A percentile compares a stretch with the other conserved stretches of the same genome.
Evolutionary conservation across 2,888 invertebrate genomes (phyloP).

Genomic region (Parnassius apollo): DNA sequence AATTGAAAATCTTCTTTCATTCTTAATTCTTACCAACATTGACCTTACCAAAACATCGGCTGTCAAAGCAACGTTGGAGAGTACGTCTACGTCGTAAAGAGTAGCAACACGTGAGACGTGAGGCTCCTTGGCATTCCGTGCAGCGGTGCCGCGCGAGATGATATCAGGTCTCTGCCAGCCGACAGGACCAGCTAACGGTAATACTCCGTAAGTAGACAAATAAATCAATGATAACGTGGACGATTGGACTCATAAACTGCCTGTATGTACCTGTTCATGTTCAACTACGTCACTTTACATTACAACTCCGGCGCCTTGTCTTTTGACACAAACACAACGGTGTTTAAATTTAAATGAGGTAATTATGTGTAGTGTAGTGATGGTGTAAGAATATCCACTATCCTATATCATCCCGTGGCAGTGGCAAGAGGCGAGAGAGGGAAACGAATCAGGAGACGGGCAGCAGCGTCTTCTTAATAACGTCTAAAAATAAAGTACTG

Average conservation of each 20-base stretch:
- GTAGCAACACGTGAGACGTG: constrained; percentile 9
- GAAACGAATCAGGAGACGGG: no score
- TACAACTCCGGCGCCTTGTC: constrained; percentile 10
- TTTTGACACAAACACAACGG: constrained; percentile 8
- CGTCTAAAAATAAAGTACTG: no score
- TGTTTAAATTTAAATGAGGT: constrained; percentile 1
- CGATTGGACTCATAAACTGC: constrained; percentile 17
- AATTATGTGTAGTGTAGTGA: neutral
- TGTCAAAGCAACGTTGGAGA: neutral
- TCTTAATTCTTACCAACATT: no score
- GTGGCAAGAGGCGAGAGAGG: no score
- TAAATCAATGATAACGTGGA: constrained; percentile 25
- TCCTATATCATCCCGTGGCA: no score
- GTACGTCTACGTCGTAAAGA: constrained; percentile 9
- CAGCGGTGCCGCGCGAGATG: constrained; percentile 17
- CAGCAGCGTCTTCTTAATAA: no score
- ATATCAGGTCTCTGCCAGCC: constrained; percentile 10
- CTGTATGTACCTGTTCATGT: constrained; percentile 10
- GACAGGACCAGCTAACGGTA: constrained; percentile 22
- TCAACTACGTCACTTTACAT: neutral
- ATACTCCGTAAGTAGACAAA: constrained; percentile 15
- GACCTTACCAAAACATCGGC: constrained; percentile 8
- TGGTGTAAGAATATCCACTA: no score
- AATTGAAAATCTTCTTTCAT: no score
- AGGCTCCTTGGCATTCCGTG: constrained; percentile 19